Evolutionary conservation across 1,140 invertebrate genomes (phyloP), one percentile per base, ranked within the genome.

Genomic region (Ceratina japonica): DNA sequence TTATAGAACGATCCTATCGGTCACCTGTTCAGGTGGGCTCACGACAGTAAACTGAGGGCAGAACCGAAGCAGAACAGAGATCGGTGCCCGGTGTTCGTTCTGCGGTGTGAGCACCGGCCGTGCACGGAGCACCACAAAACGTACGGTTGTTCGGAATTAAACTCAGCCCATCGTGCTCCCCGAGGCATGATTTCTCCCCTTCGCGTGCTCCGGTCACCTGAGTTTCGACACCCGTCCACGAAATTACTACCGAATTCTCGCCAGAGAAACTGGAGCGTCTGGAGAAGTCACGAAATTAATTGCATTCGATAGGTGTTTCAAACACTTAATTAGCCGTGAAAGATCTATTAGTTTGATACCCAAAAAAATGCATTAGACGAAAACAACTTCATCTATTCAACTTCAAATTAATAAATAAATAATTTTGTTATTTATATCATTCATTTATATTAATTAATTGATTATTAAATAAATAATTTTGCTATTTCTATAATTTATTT

Each of bases 111-210:
- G 83, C 84, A 86, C 83, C 76, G 83, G 80, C 80, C 83, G 84
- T 86, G 77, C 83, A 80, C 80, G 61, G 84, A 86, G 82, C 80
- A 86, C 81, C 84, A 86, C 83, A 83, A 86, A 86, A 86, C 76
- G 83, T 85, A 85, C 84, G 83, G 80, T 85, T 80, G 84, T 86
- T 85, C 77, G 64, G 73, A 80, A 77, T 81, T 86, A 72, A 86
- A 86, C 86, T 86, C 84, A 86, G 84, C 85, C 84, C 83, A 61
- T 75, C 84, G 85, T 86, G 85, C 61, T 86, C 84, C 84, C 58
- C 81, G 84, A 86, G 84, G 71, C 85, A 81, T 86, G 83, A 76
- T 62, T 75, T 78, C 79, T 79, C 79, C 82, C 18, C 64, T 75
- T 82, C 56, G 31, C 22, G 62, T 75, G 54, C 78, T 78, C 68